Evolutionary conservation across 2,888 invertebrate species (phyloP).

Genomic region (Hofmannophila pseudospretella): DNA sequence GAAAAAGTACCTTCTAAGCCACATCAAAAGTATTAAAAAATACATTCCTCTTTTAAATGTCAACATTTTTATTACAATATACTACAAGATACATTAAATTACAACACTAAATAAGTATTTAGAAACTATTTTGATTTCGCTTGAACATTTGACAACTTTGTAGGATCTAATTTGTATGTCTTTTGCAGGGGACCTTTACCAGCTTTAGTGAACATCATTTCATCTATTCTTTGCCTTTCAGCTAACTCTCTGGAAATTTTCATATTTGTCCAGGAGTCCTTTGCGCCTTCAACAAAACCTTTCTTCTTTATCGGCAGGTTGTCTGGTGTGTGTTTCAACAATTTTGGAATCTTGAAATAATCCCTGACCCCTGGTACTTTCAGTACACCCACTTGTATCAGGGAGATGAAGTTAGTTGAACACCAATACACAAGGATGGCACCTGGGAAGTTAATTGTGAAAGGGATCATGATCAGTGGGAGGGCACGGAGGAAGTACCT

Average conservation of each 20-base stretch:
- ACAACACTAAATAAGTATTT: slow-evolving; percentile 4
- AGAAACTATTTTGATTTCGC: slow-evolving; percentile 73
- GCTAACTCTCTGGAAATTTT: slow-evolving; percentile 87
- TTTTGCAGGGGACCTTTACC: slow-evolving; percentile 92
- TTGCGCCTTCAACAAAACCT: slow-evolving; percentile 87
- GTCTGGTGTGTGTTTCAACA: slow-evolving; percentile 76
- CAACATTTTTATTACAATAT: slow-evolving; percentile 12
- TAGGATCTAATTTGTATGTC: slow-evolving; percentile 92
- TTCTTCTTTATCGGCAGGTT: slow-evolving; percentile 83
- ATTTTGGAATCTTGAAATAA: slow-evolving; percentile 85
- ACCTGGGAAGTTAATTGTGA: slow-evolving; percentile 92
- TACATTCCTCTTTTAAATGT: neutral
- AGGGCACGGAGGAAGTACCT: slow-evolving; percentile 86
- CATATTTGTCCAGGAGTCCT: slow-evolving; percentile 90
- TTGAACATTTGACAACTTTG: slow-evolving; percentile 73
- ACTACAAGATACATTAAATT: slow-evolving; percentile 5
- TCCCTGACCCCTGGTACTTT: slow-evolving; percentile 85
- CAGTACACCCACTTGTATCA: slow-evolving; percentile 87
- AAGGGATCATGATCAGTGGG: slow-evolving; percentile 89
- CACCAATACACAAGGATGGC: slow-evolving; percentile 95
- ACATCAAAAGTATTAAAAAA: no score
- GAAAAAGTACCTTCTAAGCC: no score
- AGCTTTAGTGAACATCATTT: slow-evolving; percentile 87
- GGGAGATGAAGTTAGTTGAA: slow-evolving; percentile 90
- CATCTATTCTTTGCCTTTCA: slow-evolving; percentile 86